Conservation (phyloP, 2,113 vertebrate species). For the Uria aalge region DNA sequence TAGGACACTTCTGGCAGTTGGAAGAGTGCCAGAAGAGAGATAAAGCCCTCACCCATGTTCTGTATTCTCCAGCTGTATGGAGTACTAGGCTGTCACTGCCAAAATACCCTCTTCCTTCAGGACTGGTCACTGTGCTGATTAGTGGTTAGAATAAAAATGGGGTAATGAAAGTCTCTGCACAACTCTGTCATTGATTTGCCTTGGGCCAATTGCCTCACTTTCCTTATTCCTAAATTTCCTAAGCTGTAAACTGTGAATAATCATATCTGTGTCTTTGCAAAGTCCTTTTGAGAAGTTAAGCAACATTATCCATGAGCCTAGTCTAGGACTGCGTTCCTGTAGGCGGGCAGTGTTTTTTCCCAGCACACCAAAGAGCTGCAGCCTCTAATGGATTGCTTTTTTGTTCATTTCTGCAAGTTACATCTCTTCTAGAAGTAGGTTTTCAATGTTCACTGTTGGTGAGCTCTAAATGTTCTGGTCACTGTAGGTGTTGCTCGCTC, state of each 20-base stretch:
- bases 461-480: background rate
- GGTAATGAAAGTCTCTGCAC: background rate
- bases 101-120: background rate
- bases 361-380: background rate
- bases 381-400: background rate
- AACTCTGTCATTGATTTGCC: background rate
- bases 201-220: background rate
- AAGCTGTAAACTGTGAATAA: background rate
- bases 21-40: background rate
- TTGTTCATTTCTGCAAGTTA: rapidly evolving
- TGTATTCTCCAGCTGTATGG: background rate
- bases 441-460: background rate
- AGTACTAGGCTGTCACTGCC: background rate
- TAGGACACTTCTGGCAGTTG: background rate
- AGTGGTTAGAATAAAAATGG: background rate
- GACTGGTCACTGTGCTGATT: background rate
- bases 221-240: background rate
- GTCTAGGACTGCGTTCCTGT: background rate
- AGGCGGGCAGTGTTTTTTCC: background rate
- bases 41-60: background rate
- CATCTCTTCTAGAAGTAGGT: background rate
- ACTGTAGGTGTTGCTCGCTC: background rate
- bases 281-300: background rate
- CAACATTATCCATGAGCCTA: background rate
- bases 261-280: background rate